Conservation (phyloP, 2,888 invertebrate species). For the Ditula angustiorana region DNA sequence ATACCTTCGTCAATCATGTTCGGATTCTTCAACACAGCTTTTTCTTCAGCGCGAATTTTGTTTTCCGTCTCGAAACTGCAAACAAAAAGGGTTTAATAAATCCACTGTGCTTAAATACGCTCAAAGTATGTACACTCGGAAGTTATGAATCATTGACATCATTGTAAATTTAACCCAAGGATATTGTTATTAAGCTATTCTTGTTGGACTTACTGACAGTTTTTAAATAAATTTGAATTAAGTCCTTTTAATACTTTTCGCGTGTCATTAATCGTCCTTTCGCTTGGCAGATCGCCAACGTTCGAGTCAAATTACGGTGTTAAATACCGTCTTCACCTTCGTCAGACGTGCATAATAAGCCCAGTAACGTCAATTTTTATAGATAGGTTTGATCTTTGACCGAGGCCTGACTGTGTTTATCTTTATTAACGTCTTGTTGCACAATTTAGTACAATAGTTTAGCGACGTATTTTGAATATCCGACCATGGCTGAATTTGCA, state of each 20-base stretch:
- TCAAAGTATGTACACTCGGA: neutral
- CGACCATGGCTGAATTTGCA: conserved; percentile 61
- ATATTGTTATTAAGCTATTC: conserved; percentile 21
- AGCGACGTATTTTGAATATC: conserved; percentile 48
- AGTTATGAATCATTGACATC: conserved; percentile 13
- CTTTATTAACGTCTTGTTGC: neutral
- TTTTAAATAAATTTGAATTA: conserved; percentile 21
- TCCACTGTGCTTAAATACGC: neutral
- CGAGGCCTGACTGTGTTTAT: conserved; percentile 40
- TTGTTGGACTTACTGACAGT: conserved; percentile 24
- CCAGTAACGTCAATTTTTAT: conserved; percentile 56
- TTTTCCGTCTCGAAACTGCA: conserved; percentile 83
- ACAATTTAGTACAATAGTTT: conserved; percentile 27
- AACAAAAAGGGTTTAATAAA: conserved; percentile 42
- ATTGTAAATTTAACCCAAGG: conserved; percentile 17
- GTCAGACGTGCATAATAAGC: conserved; percentile 29
- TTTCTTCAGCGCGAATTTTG: conserved; percentile 83
- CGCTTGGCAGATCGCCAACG: neutral
- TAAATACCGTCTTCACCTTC: conserved; percentile 24
- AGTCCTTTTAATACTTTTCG: conserved; percentile 4
- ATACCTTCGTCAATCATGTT: conserved; percentile 81
- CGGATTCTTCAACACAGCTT: conserved; percentile 79
- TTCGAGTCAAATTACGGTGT: conserved; percentile 25
- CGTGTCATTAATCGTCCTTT: conserved; percentile 24
- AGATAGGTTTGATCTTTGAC: conserved; percentile 73